These are phyloP conservation scores for Anastrepha ludens DNA, from an alignment of 1,140 invertebrate genomes.

Conservation along the genomic window DNA sequence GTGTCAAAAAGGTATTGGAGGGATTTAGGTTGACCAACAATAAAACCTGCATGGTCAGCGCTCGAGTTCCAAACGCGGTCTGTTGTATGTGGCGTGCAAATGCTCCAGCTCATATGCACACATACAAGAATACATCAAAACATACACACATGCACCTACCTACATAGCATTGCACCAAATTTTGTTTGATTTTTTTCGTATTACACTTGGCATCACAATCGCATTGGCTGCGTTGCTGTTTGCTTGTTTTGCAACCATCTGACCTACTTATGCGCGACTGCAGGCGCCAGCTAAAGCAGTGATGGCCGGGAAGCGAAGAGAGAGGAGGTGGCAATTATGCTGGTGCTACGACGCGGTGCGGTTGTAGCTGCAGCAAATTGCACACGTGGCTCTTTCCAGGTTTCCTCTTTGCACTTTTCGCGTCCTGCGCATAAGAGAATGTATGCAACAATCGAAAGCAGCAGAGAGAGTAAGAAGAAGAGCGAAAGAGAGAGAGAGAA, in stretches of 20 bases:
- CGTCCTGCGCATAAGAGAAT: conserved; percentile 35
- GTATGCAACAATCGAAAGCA: not conserved
- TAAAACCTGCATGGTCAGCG: not conserved
- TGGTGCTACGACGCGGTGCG: too few relatives aligned
- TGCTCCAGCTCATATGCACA: not conserved
- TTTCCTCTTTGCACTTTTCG: conserved; percentile 6
- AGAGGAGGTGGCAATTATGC: not conserved
- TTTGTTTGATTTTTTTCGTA: not conserved
- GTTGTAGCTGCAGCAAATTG: not conserved
- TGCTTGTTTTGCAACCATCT: conserved; percentile 14
- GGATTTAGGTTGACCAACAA: not conserved
- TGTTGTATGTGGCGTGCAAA: not conserved
- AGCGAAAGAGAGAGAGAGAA: not conserved
- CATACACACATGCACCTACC: not conserved
- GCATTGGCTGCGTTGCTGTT: not conserved
- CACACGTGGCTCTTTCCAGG: conserved; percentile 42
- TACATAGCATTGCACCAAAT: not conserved
- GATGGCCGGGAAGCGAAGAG: not conserved
- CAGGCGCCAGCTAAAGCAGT: not conserved
- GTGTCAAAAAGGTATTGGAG: not conserved
- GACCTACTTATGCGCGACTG: conserved; percentile 45
- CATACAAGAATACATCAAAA: not conserved
- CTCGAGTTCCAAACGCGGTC: not conserved
- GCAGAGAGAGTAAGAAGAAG: not conserved
- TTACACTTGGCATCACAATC: not conserved